These are phyloP conservation scores for Zophobas morio DNA, from an alignment of 1,140 invertebrate species.

Conservation along the genomic window DNA sequence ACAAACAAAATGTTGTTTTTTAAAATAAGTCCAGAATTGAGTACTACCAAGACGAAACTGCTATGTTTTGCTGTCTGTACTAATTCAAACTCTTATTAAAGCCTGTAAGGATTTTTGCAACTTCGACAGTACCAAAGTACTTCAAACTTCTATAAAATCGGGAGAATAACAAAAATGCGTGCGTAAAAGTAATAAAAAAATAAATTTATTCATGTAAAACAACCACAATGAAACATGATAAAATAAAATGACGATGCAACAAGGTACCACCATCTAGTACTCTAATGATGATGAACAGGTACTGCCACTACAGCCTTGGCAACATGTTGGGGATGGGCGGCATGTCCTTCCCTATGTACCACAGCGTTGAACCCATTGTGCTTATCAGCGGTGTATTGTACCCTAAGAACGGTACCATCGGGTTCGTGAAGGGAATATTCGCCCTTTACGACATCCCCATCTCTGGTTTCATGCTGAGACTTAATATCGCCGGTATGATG, in stretches of 20 bases:
- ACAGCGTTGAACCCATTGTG: slow-evolving; percentile 76
- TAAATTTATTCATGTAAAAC: neutral
- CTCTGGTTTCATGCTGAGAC: slow-evolving; percentile 62
- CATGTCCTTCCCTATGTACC: slow-evolving; percentile 58
- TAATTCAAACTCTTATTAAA: too few relatives aligned
- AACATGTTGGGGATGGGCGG: slow-evolving; percentile 4
- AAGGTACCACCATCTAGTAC: neutral
- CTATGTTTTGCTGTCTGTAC: too few relatives aligned
- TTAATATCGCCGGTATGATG: slow-evolving; percentile 66
- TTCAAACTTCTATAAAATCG: too few relatives aligned
- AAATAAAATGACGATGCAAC: slow-evolving; percentile 3
- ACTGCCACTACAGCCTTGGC: slow-evolving; percentile 3
- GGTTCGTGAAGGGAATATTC: slow-evolving; percentile 65
- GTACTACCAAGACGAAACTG: too few relatives aligned
- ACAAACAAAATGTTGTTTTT: too few relatives aligned
- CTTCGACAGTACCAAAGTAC: too few relatives aligned
- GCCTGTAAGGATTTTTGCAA: too few relatives aligned
- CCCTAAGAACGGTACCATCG: slow-evolving; percentile 70
- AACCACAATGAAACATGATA: slow-evolving; percentile 9
- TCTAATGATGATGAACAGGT: neutral
- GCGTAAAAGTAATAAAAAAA: neutral
- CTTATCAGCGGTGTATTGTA: slow-evolving; percentile 79
- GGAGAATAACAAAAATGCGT: too few relatives aligned
- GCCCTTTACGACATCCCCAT: slow-evolving; percentile 59
- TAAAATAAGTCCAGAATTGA: too few relatives aligned